Base-by-base conservation (phyloP, 1,140 invertebrate genomes). In the Homalodisca vitripennis region DNA sequence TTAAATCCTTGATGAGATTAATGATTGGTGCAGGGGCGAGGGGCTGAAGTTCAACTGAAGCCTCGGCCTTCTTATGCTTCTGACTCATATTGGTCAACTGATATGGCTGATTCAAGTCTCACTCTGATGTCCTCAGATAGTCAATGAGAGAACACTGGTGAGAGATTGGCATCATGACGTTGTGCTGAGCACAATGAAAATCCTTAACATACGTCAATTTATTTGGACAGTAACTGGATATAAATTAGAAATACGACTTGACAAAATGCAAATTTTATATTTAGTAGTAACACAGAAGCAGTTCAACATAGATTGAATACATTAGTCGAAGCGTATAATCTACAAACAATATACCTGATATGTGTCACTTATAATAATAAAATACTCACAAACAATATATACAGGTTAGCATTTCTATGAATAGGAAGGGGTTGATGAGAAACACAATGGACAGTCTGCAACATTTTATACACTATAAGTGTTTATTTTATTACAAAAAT, bases 211-310 rank as follows among this genome's bases (percentile, higher is more conserved):
- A n/a, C n/a, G n/a, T n/a, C n/a, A n/a, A n/a, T n/a, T n/a, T n/a
- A n/a, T n/a, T 41, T 41, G 34, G 34, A 41, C 34, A 41, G 34
- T 10, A 41, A 17, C 34, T 10, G 17, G 34, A 17, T 41, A 41
- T 6, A 41, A 41, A 41, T 17, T 10, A 41, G 34, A 41, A 41
- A 10, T 41, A 17, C 17, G 17, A 41, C 34, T 60, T 60, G 55
- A 60, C 55, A 60, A 60, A 60, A 60, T 60, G 55, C 55, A 60
- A 60, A 60, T 60, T 60, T 60, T 60, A 10, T 60, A 60, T 60
- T 60, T 60, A 60, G 55, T 60, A 60, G 55, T 60, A 60, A 60
- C 55, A 60, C 55, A 60, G 55, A 60, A 60, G 55, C 55, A 60
- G 55, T 60, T 60, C 55, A 60, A 60, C 55, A 60, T 60, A 60